Conservation (phyloP, 2,797 vertebrate genomes). For the Yasuhikotakia modesta region DNA sequence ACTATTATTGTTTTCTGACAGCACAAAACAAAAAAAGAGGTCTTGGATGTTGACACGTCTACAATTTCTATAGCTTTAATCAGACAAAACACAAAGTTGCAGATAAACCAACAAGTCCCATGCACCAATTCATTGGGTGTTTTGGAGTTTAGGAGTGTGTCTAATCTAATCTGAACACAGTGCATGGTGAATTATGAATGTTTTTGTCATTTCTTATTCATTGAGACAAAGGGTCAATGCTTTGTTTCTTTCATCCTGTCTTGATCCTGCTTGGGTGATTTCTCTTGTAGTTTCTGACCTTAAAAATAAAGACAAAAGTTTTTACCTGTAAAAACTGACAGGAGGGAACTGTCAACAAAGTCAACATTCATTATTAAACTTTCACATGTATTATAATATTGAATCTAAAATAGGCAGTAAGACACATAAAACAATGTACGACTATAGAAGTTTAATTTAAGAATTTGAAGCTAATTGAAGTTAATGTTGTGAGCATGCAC, state of each 20-base stretch:
- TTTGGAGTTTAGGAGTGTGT: slow-evolving; percentile 65
- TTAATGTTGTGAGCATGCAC: too few species aligned
- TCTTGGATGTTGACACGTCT: background rate
- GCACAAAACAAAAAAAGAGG: background rate
- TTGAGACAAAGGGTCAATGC: slow-evolving; percentile 75
- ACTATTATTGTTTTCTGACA: background rate
- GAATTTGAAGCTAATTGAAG: background rate
- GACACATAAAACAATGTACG: background rate
- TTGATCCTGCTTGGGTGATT: slow-evolving; percentile 62
- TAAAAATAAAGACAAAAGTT: slow-evolving; percentile 68
- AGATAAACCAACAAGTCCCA: background rate
- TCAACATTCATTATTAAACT: background rate
- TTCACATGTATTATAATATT: background rate
- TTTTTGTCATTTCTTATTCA: slow-evolving; percentile 81
- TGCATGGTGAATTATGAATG: slow-evolving; percentile 79
- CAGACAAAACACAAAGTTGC: background rate
- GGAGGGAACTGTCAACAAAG: slow-evolving; percentile 44
- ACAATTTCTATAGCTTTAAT: background rate
- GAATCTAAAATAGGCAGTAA: background rate
- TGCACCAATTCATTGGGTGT: slow-evolving; percentile 62
- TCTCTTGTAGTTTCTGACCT: slow-evolving; percentile 63
- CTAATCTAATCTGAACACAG: slow-evolving; percentile 66
- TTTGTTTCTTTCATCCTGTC: slow-evolving; percentile 70
- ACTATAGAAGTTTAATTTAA: background rate
- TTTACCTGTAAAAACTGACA: slow-evolving; percentile 39